A percentile compares a stretch with the other conserved stretches of the same genome.
Evolutionary conservation across 2,113 vertebrate species (phyloP).

Genomic region (Rhea americana): DNA sequence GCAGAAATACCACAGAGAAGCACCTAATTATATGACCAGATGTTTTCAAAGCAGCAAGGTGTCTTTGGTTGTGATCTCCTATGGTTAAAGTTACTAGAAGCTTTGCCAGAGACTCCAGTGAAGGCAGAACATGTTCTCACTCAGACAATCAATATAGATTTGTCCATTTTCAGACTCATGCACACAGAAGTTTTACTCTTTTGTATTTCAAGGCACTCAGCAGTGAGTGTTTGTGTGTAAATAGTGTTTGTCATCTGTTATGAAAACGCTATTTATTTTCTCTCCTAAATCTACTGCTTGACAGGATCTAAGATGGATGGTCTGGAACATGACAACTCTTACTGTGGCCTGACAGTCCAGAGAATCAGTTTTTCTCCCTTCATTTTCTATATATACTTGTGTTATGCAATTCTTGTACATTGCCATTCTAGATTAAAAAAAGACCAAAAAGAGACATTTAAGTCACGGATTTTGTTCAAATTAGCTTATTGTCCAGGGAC

Average conservation of each 20-base stretch:
- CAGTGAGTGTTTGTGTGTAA: background rate
- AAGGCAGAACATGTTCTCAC: background rate
- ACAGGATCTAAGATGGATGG: background rate
- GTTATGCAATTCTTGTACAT: background rate
- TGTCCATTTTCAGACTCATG: background rate
- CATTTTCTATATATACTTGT: background rate
- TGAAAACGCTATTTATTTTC: background rate
- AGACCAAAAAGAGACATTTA: conserved; percentile 13
- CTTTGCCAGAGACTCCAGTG: background rate
- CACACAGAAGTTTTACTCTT: background rate
- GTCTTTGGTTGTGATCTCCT: background rate
- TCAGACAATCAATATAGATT: fast-evolving
- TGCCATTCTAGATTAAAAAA: background rate
- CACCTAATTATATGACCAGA: fast-evolving
- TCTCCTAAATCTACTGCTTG: background rate
- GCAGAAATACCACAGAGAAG: background rate
- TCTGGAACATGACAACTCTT: background rate
- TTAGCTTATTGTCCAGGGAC: conserved; percentile 13
- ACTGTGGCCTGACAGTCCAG: background rate
- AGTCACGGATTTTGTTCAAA: conserved; percentile 46
- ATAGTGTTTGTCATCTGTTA: background rate
- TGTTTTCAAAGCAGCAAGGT: background rate
- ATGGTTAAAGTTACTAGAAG: background rate
- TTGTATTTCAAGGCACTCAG: background rate
- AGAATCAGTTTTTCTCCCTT: background rate